These are phyloP conservation scores for Drosophila parabipectinata DNA, from an alignment of 1,140 invertebrate species.

Conservation along the genomic window DNA sequence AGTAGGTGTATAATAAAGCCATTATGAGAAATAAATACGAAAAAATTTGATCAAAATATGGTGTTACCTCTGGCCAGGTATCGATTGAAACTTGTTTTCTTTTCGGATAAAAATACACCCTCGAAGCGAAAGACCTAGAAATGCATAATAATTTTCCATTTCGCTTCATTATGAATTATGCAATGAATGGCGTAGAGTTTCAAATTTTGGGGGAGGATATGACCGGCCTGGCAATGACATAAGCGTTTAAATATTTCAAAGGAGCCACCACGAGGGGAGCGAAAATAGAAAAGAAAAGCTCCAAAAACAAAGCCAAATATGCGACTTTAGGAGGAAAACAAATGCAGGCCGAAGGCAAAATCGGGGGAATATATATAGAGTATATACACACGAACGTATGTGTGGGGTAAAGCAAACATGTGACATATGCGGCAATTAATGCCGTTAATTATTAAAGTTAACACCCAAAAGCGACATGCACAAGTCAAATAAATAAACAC, in stretches of 20 bases:
- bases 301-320: not conserved
- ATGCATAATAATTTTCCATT: conserved; percentile 53
- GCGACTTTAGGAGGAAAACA: conserved; percentile 18
- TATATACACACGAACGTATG: not conserved
- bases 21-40: too few relatives aligned
- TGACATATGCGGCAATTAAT: conserved; percentile 82
- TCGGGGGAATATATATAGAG: not conserved
- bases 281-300: conserved; percentile 18
- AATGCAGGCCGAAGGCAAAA: conserved; percentile 24
- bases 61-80: not conserved
- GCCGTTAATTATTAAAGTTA: conserved; percentile 82
- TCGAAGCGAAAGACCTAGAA: conserved; percentile 31
- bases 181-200: not conserved
- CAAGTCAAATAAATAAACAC: conserved; percentile 82
- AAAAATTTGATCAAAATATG: too few relatives aligned
- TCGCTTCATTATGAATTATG: not conserved
- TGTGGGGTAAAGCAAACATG: conserved; percentile 61
- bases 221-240: conserved; percentile 50
- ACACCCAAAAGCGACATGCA: conserved; percentile 81
- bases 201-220: conserved; percentile 8
- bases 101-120: conserved; percentile 10
- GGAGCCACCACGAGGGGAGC: not conserved
- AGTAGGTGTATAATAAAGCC: not conserved
- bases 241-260: conserved; percentile 60
- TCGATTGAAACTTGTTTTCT: not conserved